Conservation (phyloP, 2,113 vertebrate species). For the Anolis sagrei region DNA sequence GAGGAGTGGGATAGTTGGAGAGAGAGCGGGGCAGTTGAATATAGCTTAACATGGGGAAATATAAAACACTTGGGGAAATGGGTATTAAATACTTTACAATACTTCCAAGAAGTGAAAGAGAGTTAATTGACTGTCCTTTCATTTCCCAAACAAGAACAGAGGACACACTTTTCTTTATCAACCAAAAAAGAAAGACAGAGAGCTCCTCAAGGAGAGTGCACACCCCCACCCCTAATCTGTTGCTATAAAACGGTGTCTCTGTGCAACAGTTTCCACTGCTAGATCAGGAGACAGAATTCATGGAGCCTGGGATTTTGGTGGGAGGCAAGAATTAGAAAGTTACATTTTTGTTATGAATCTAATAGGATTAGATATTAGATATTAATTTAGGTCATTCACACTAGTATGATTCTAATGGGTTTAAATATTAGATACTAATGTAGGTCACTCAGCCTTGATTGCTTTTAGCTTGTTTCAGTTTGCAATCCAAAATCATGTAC, state of each 20-base stretch:
- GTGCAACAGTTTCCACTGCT: neutral
- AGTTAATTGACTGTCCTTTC: neutral
- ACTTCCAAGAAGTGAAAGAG: too few species aligned
- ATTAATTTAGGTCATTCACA: neutral
- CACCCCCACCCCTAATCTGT: neutral
- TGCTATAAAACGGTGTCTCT: neutral
- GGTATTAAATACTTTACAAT: too few species aligned
- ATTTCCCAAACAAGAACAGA: neutral
- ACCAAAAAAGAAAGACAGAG: too few species aligned
- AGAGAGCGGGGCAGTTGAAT: neutral
- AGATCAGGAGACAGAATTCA: neutral
- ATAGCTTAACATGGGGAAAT: neutral
- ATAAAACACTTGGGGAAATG: neutral
- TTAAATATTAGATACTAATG: neutral
- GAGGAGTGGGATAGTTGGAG: neutral
- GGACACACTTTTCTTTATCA: neutral
- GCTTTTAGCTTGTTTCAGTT: neutral
- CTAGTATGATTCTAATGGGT: too few species aligned
- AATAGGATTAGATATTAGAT: neutral
- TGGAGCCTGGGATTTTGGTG: neutral
- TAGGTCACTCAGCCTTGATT: neutral
- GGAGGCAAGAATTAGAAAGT: neutral
- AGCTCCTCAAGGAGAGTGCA: neutral
- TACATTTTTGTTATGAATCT: neutral
- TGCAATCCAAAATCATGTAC: neutral